Evolutionary conservation across 1,140 invertebrate genomes (phyloP), one percentile per base, ranked within the genome.

Genomic region (Agraylea sexmaculata): DNA sequence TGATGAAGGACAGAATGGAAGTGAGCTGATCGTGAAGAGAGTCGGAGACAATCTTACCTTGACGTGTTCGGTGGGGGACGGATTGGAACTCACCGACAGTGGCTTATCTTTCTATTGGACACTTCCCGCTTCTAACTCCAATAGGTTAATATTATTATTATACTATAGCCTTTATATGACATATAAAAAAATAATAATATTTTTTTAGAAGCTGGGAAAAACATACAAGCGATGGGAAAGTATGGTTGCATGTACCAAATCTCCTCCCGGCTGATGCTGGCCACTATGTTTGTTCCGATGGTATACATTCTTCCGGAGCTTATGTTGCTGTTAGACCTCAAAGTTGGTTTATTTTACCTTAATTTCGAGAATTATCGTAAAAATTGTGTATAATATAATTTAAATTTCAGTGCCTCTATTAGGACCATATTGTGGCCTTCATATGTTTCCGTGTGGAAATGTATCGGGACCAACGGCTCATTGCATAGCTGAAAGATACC

Each of bases 1-100:
- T n/a, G n/a, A n/a, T n/a, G n/a, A n/a, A n/a, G n/a, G n/a, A n/a
- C n/a, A n/a, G n/a, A n/a, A n/a, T n/a, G n/a, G n/a, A n/a, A n/a
- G n/a, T 27, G 39, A 36, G 10, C 27, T 42, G 8, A 33, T 46
- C 6, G 18, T 42, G 4, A 46, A 38, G 22, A 18, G 28, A 16
- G 20, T 38, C 22, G 28, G 34, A 13, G 44, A 46, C 17, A 42
- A 46, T 21, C 35, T 46, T 15, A 46, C 44, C 10, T 29, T 46
- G 4, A 25, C 44, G 3, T 46, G 44, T 32, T 11, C 28, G n/a
- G 11, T 38, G 12, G 28, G 23, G 4, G 31, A 38, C 12, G 27
- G 30, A 17, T 10, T 25, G 3, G 13, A 27, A 11, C 11, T 41
- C 5, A 15, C 43, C 2, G 17, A 27, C n/a, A 20, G 35, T 8